Evolutionary conservation across 2,797 vertebrate species (phyloP), one percentile per base, ranked within the genome.

Genomic region (Sebastes wilsoni): DNA sequence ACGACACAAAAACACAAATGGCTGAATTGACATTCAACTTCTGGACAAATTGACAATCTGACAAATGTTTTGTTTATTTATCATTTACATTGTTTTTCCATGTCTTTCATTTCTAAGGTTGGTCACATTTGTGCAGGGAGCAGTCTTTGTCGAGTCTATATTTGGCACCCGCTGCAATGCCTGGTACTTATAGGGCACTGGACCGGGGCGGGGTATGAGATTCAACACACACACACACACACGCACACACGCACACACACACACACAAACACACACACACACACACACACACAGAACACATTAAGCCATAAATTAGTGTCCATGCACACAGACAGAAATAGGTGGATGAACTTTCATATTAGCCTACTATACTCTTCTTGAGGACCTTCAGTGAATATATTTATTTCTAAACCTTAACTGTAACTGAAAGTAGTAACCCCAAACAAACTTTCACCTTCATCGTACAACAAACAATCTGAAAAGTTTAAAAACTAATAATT

Each of bases 141-240:
- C 65, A 0, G 59, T 46, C 38, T 86, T 64, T 55, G 49, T 10
- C n/a, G 3, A 49, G 70, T 88, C 90, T 92, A 93, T 91, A 90
- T 91, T 89, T 90, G 91, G 94, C 83, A 61, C 79, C 70, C 76
- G 80, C 87, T 74, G 79, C 73, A 72, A 72, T 52, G 79, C 60
- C 42, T 84, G 83, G 79, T 95, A 95, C 93, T 96, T 96, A 96
- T 96, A 96, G 92, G 87, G 89, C 79, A 80, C 82, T 66, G 69
- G 80, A 61, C 72, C 4, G 9, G 92, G 94, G 94, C 87, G 87
- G 88, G 85, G 91, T 80, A 34, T 83, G 75, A 84, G 80, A 84
- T 61, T 46, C 56, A 80, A 59, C 14, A 71, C 59, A 67, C n/a
- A 58, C 46, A 59, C 55, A 59, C 22, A 58, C 46, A 58, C 54